A percentile compares a stretch with the other conserved stretches of the same genome.
Evolutionary conservation across 2,888 invertebrate species (phyloP).

Genomic region (Silvanus unidentatus): DNA sequence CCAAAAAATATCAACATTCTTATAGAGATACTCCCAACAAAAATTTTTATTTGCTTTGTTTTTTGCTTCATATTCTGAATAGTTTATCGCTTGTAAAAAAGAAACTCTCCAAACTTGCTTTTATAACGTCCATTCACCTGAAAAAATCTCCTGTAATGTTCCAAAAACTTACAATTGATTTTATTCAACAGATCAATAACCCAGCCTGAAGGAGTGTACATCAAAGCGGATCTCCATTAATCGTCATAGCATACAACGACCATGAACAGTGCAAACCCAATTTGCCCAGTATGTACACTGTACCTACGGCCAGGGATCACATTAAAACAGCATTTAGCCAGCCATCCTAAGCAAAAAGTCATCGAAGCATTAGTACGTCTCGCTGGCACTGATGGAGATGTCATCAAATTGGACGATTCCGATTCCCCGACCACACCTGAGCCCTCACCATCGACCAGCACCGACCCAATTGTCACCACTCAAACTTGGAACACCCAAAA

Average conservation of each 20-base stretch:
- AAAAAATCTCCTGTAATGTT: too few species aligned
- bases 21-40: too few species aligned
- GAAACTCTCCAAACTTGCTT: too few species aligned
- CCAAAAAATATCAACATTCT: too few species aligned
- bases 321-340: slow-evolving; percentile 73
- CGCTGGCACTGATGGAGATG: slow-evolving; percentile 19
- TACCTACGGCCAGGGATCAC: slow-evolving; percentile 78
- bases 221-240: slow-evolving; percentile 17
- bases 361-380: slow-evolving; percentile 63
- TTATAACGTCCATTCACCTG: too few species aligned
- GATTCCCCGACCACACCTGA: slow-evolving; percentile 7
- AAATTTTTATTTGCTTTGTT: too few species aligned
- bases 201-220: slow-evolving; percentile 26
- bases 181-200: slow-evolving; percentile 37
- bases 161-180: slow-evolving; percentile 33
- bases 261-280: slow-evolving; percentile 42
- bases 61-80: too few species aligned
- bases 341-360: slow-evolving; percentile 83
- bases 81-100: too few species aligned
- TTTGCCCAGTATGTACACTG: slow-evolving; percentile 80
- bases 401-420: slow-evolving; percentile 18
- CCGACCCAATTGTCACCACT: slow-evolving; percentile 30
- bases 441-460: neutral
- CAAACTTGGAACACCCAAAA: slow-evolving; percentile 35
- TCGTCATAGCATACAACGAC: slow-evolving; percentile 3